These are phyloP conservation scores for Neodiprion fabricii DNA, from an alignment of 1,140 invertebrate genomes.

Conservation along the genomic window DNA sequence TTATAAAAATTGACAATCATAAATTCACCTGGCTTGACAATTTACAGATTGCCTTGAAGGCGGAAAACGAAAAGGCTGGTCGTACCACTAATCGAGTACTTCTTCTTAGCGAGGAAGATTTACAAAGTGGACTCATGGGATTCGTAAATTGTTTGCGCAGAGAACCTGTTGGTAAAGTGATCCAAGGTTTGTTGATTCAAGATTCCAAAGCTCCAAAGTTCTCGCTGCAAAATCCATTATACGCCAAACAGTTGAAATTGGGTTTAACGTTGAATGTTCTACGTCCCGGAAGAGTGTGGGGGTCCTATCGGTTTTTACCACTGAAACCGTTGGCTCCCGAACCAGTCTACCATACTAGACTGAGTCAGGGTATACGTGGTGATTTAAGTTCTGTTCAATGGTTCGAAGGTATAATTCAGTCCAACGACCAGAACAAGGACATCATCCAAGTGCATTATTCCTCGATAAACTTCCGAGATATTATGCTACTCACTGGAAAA, in stretches of 20 bases:
- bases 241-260: conserved; percentile 38
- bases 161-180: conserved; percentile 41
- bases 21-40: conserved; percentile 63
- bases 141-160: conserved; percentile 55
- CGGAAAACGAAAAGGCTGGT: conserved; percentile 48
- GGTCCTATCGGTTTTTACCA: conserved; percentile 60
- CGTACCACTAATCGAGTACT: not conserved
- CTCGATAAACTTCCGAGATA: not conserved
- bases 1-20: conserved; percentile 46
- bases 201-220: conserved; percentile 35
- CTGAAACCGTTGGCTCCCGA: conserved; percentile 27
- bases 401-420: conserved; percentile 53
- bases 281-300: conserved; percentile 43
- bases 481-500: not conserved
- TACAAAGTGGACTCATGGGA: conserved; percentile 66
- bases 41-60: conserved; percentile 65
- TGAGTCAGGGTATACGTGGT: conserved; percentile 68
- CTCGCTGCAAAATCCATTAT: conserved; percentile 28
- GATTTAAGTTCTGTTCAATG: conserved; percentile 71
- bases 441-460: not conserved
- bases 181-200: conserved; percentile 31
- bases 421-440: conserved; percentile 15
- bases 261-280: conserved; percentile 60
- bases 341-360: conserved; percentile 60
- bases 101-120: conserved; percentile 20